Evolutionary conservation across 2,888 invertebrate genomes (phyloP).

Genomic region (Sylvicola fuscatus): DNA sequence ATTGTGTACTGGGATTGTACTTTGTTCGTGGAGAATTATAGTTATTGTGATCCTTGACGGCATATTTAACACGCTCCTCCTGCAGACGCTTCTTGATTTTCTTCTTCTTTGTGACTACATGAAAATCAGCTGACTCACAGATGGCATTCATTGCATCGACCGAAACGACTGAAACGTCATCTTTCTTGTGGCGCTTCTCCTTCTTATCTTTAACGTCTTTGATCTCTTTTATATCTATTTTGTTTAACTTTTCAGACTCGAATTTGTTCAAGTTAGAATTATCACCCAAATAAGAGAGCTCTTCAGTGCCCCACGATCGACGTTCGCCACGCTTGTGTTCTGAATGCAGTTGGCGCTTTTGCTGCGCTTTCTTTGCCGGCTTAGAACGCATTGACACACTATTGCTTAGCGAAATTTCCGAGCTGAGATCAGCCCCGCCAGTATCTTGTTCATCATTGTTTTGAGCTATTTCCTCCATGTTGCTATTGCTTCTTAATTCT

Average conservation of each 20-base stretch:
- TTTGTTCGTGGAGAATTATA: slow-evolving; percentile 5
- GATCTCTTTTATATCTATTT: slow-evolving; percentile 9
- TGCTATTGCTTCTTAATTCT: slow-evolving; percentile 52
- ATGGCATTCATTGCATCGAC: slow-evolving; percentile 5
- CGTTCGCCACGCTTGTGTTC: slow-evolving; percentile 24
- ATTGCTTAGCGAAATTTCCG: slow-evolving; percentile 18
- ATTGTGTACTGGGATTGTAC: slow-evolving; percentile 9
- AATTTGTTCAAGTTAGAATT: slow-evolving; percentile 7
- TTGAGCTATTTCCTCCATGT: slow-evolving; percentile 34
- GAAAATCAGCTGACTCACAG: slow-evolving; percentile 50
- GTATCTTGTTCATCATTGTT: too few species aligned
- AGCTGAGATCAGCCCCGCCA: too few species aligned
- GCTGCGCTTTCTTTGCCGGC: slow-evolving; percentile 2
- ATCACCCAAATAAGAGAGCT: slow-evolving; percentile 27
- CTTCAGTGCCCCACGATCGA: slow-evolving; percentile 46
- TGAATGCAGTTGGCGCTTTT: slow-evolving; percentile 4
- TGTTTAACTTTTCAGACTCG: slow-evolving; percentile 8
- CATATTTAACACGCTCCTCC: slow-evolving; percentile 3
- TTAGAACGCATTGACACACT: slow-evolving; percentile 7
- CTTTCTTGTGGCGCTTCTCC: slow-evolving; percentile 9
- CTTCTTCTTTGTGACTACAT: slow-evolving; percentile 66
- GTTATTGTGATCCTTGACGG: slow-evolving; percentile 4
- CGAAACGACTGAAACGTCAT: slow-evolving; percentile 6
- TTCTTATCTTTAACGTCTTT: slow-evolving; percentile 9
- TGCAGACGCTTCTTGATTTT: slow-evolving; percentile 45